Conservation (phyloP, 2,888 invertebrate species). For the Eristalinus sepulchralis region DNA sequence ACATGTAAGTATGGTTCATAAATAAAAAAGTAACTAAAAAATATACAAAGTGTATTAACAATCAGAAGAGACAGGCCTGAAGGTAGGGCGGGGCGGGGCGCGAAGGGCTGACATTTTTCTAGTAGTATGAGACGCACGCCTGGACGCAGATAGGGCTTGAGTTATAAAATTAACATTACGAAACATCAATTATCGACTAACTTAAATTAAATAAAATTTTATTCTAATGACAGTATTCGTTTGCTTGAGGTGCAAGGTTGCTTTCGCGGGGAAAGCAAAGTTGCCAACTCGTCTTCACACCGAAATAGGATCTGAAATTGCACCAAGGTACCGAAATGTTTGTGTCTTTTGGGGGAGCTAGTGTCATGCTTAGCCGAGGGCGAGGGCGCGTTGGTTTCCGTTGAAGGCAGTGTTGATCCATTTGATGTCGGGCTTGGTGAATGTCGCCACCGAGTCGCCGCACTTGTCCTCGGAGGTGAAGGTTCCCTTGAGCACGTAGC, state of each 20-base stretch:
- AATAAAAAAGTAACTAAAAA: slow-evolving; percentile 60
- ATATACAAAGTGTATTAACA: slow-evolving; percentile 53
- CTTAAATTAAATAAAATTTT: slow-evolving; percentile 67
- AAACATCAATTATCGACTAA: slow-evolving; percentile 56
- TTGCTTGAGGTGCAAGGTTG: slow-evolving; percentile 62
- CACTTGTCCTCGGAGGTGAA: slow-evolving; percentile 89
- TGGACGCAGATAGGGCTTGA: slow-evolving; percentile 61
- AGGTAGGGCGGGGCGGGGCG: slow-evolving; percentile 35
- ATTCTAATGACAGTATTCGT: slow-evolving; percentile 69
- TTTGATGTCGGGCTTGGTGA: slow-evolving; percentile 84
- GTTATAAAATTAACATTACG: slow-evolving; percentile 57
- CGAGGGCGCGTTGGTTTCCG: slow-evolving; percentile 70
- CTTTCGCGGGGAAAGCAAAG: slow-evolving; percentile 44
- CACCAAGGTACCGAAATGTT: slow-evolving; percentile 65
- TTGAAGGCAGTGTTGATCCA: slow-evolving; percentile 81
- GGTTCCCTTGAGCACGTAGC: slow-evolving; percentile 86
- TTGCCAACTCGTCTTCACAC: slow-evolving; percentile 52
- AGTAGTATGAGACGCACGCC: slow-evolving; percentile 48
- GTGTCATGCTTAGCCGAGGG: slow-evolving; percentile 40
- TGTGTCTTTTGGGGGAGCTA: slow-evolving; percentile 12
- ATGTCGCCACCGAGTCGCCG: slow-evolving; percentile 83
- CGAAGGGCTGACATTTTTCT: slow-evolving; percentile 18
- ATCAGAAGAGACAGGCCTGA: slow-evolving; percentile 51
- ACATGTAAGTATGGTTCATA: slow-evolving; percentile 60
- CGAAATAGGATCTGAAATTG: slow-evolving; percentile 69